A percentile compares a stretch with the other conserved stretches of the same genome.
These are phyloP conservation scores for Neuroterus valhalla DNA, from an alignment of 1,140 invertebrate species.

Conservation along the genomic window DNA sequence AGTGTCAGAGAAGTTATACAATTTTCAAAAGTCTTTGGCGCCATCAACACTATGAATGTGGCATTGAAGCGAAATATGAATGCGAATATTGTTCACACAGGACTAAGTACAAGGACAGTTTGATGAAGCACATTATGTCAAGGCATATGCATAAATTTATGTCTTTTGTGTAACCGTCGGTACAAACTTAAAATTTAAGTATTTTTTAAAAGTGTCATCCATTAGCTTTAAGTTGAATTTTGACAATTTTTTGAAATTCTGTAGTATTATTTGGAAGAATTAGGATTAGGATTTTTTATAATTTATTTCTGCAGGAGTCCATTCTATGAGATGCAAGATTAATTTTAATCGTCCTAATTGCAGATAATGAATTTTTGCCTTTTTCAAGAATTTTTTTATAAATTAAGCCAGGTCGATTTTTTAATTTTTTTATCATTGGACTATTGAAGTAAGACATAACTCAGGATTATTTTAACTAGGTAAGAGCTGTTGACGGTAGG, in stretches of 20 bases:
- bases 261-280: no score
- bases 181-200: background rate
- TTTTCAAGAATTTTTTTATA: no score
- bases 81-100: constrained; percentile 77
- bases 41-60: constrained; percentile 78
- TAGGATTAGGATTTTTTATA: no score
- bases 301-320: no score
- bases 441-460: no score
- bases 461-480: no score
- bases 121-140: constrained; percentile 67
- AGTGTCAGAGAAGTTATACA: constrained; percentile 76
- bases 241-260: background rate
- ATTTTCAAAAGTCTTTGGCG: constrained; percentile 73
- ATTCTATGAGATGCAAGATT: no score
- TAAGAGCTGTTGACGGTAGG: no score
- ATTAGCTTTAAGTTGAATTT: background rate
- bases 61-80: constrained; percentile 76
- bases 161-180: background rate
- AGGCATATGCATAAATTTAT: constrained; percentile 59
- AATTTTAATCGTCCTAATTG: no score
- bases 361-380: no score
- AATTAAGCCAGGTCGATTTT: no score
- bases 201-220: background rate
- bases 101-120: constrained; percentile 76
- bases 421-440: no score